Evolutionary conservation across 2,797 vertebrate genomes (phyloP), one percentile per base, ranked within the genome.

Genomic region (Clarias pachynema): DNA sequence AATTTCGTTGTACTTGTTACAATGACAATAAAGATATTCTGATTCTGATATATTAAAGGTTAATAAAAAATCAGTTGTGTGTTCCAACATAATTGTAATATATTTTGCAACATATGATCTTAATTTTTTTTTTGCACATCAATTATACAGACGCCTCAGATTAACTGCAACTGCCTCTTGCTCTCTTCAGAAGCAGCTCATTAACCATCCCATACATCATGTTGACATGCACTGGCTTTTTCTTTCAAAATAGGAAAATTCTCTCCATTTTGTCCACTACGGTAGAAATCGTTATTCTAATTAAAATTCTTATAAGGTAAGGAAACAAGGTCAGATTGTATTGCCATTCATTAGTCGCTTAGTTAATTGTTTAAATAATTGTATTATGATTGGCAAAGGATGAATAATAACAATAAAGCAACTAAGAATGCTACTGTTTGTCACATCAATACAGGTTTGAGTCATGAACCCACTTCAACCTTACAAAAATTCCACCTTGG

Each of bases 281-380:
- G 92, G 90, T 90, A 85, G 91, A n/a, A 92, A 88, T 89, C 90
- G 29, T 86, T 89, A 92, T 92, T 94, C 93, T 68, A 68, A 68
- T 37, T 22, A 9, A 92, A 91, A 92, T 93, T 93, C 92, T 93
- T 91, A 94, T 89, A 88, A 87, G 87, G 88, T 88, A 88, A 92
- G 89, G 49, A 92, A 92, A 92, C 91, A 93, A 90, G 86, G 90
- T 78, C 88, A 79, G 88, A 91, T 87, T 69, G 88, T 94, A 95
- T 95, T 92, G 94, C 95, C 94, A 93, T 85, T 91, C 88, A 90
- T 88, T 89, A 90, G 91, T 92, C 91, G 93, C 94, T 92, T 15
- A 16, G 53, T 3, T 14, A 5, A 94, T 94, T 93, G 91, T 95
- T 95, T 95, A 94, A 92, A 94, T 95, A 93, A 92, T 62, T 69